phyloP scores from a whole-genome alignment of 2,113 vertebrate genomes.

The Emberiza fucata region DNA sequence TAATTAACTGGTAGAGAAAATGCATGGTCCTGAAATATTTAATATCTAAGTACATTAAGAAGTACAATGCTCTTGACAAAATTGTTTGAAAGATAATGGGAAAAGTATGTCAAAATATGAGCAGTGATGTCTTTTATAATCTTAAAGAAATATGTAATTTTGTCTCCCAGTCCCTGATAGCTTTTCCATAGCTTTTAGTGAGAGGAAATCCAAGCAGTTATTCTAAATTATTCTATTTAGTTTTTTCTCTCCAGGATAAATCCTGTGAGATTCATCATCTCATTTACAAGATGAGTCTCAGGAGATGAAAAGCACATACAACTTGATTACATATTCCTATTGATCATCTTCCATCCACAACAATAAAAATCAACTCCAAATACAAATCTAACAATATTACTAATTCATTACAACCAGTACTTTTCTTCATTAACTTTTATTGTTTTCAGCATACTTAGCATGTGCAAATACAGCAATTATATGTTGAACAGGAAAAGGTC shows the following conservation, averaged over 20 bases:
- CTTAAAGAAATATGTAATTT: not conserved
- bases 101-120: slow-evolving; percentile 9
- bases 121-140: not conserved
- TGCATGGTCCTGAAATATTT: slow-evolving; percentile 1
- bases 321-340: slow-evolving; percentile 61
- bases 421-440: slow-evolving; percentile 75
- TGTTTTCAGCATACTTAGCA: slow-evolving; percentile 56
- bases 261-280: slow-evolving; percentile 56
- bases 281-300: slow-evolving; percentile 37
- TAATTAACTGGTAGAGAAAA: slow-evolving; percentile 48
- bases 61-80: not conserved
- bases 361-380: slow-evolving; percentile 63
- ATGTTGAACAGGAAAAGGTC: slow-evolving; percentile 44
- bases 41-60: not conserved
- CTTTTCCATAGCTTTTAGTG: slow-evolving; percentile 3
- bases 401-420: slow-evolving; percentile 69
- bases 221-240: slow-evolving; percentile 49
- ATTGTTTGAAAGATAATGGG: slow-evolving; percentile 13
- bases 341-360: slow-evolving; percentile 53
- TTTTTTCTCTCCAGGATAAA: slow-evolving; percentile 47
- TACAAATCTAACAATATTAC: slow-evolving; percentile 68
- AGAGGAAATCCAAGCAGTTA: slow-evolving; percentile 21
- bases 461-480: slow-evolving; percentile 69
- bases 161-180: not conserved
- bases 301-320: slow-evolving; percentile 50